phyloP scores from a whole-genome alignment of 2,113 vertebrate species.

The Oxygymnocypris stewartii region DNA sequence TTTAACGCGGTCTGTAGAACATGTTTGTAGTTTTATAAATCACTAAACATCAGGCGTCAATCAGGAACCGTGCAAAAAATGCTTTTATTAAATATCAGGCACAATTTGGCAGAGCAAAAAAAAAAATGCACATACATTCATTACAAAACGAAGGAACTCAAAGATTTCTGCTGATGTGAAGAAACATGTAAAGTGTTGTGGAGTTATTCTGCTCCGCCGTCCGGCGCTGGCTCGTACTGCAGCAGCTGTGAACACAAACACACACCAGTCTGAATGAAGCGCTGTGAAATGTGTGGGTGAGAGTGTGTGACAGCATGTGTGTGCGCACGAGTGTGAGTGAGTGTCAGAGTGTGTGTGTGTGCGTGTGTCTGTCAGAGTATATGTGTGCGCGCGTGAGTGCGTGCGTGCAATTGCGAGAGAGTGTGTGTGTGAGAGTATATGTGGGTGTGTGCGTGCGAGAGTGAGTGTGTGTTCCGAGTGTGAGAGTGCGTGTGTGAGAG shows the following conservation, averaged over 20 bases:
- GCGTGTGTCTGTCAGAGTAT: no score
- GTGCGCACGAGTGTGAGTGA: no score
- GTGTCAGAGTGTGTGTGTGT: no score
- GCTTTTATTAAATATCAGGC: constrained; percentile 24
- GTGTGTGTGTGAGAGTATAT: no score
- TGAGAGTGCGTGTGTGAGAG: no score
- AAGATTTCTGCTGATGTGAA: neutral
- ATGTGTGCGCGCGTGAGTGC: no score
- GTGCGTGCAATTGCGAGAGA: no score
- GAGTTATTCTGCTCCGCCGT: constrained; percentile 63
- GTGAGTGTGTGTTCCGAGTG: no score
- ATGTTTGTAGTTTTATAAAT: neutral
- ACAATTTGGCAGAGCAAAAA: neutral
- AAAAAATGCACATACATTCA: neutral
- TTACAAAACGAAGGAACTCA: constrained; percentile 3
- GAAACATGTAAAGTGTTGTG: neutral
- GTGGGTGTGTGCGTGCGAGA: no score
- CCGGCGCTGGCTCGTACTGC: constrained; percentile 85
- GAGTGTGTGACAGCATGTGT: no score
- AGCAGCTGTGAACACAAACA: constrained; percentile 77
- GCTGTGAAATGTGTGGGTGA: no score
- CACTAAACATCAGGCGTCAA: neutral
- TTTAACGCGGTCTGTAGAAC: neutral
- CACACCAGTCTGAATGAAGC: neutral
- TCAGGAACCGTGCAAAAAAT: neutral